phyloP scores from a whole-genome alignment of 2,888 invertebrate species.

The Neoitamus cyanurus region DNA sequence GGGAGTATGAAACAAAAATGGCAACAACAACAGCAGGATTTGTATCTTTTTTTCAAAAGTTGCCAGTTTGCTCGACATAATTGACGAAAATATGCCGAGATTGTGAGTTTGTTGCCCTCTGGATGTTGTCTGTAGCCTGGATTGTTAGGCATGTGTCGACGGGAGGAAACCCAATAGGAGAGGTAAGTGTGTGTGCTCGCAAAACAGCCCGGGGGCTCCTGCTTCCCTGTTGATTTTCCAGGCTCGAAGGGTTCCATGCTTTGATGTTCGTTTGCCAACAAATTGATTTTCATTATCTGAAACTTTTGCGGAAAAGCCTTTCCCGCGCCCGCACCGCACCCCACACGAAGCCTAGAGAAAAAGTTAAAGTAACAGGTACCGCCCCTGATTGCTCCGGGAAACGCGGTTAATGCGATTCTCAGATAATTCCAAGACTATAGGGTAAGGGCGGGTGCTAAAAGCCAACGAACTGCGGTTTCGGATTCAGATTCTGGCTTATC shows the following conservation, averaged over 20 bases:
- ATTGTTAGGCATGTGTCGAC: not conserved
- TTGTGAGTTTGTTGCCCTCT: constrained; percentile 34
- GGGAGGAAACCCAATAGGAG: not conserved
- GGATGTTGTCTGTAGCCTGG: not conserved
- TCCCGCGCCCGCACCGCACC: not conserved
- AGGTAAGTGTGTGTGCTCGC: not conserved
- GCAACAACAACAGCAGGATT: not conserved
- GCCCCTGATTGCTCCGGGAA: not conserved
- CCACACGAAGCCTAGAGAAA: not conserved
- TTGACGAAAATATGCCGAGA: constrained; percentile 27
- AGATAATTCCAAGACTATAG: not conserved
- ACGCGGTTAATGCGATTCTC: not conserved
- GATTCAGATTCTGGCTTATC: not conserved
- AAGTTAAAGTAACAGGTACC: not conserved
- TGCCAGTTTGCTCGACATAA: constrained; percentile 19
- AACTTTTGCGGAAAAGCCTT: constrained; percentile 10
- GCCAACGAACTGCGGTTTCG: not conserved
- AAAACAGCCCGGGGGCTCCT: not conserved
- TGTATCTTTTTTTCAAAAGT: constrained; percentile 25
- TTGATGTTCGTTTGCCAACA: constrained; percentile 8
- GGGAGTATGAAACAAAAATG: not conserved
- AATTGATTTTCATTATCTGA: constrained; percentile 25
- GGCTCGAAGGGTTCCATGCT: not conserved
- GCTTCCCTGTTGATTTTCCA: constrained; percentile 24
- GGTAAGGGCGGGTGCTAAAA: not conserved